Evolutionary conservation across 1,140 invertebrate genomes (phyloP).

Genomic region (Anastatus disparis): DNA sequence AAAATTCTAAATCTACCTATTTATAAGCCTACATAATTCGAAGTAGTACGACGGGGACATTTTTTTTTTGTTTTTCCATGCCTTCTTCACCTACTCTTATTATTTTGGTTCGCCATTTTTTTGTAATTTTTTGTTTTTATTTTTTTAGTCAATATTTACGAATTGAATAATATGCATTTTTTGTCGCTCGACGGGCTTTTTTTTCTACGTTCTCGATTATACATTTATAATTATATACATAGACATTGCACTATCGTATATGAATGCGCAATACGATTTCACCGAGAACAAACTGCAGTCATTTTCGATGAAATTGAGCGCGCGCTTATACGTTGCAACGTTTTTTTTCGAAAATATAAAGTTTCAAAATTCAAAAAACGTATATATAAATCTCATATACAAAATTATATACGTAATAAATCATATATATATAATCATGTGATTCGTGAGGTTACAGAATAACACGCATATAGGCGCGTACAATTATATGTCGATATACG

Average conservation of each 20-base stretch:
- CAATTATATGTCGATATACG: constrained; percentile 26
- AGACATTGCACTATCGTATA: background rate
- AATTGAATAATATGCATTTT: constrained; percentile 3
- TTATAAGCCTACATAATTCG: constrained; percentile 46
- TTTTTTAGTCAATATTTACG: constrained; percentile 1
- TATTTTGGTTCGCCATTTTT: constrained; percentile 4
- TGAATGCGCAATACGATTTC: background rate
- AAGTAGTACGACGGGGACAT: constrained; percentile 39
- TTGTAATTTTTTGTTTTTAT: no score
- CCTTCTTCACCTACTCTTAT: constrained; percentile 13
- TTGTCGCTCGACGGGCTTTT: background rate
- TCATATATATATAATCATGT: constrained; percentile 24
- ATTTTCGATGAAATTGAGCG: background rate
- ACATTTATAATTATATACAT: constrained; percentile 13
- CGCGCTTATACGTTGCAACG: background rate
- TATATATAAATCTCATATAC: constrained; percentile 7
- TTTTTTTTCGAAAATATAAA: background rate
- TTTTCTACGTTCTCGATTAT: background rate
- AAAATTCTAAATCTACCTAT: constrained; percentile 49
- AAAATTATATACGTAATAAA: constrained; percentile 18
- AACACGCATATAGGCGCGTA: constrained; percentile 17
- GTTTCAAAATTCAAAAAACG: background rate
- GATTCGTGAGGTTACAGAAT: constrained; percentile 15
- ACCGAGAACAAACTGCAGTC: background rate
- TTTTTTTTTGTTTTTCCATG: constrained; percentile 11